A percentile compares a stretch with the other conserved stretches of the same genome.
These are phyloP conservation scores for Aurelia coerulea DNA, from an alignment of 30 jellyfish, hydroid and myxozoan genomes.

Conservation along the genomic window DNA sequence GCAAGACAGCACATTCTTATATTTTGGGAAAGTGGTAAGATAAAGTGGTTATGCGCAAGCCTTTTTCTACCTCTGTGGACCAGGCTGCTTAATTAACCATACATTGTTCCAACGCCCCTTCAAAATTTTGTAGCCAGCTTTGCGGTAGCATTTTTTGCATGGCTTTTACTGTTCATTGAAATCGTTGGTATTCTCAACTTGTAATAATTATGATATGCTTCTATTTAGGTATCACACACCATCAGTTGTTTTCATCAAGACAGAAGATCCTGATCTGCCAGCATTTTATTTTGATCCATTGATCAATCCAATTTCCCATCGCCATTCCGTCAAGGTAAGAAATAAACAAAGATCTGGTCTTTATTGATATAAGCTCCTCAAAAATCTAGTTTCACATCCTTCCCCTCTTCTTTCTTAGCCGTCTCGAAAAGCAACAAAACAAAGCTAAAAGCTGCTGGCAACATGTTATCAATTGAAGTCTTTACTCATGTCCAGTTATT, in stretches of 20 bases:
- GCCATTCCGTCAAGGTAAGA: conserved; percentile 90
- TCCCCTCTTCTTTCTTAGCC: too few species aligned
- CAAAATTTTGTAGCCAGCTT: too few species aligned
- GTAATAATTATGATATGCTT: neutral
- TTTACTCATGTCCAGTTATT: too few species aligned
- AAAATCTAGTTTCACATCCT: too few species aligned
- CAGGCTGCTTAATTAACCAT: conserved; percentile 64
- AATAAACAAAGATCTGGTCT: too few species aligned
- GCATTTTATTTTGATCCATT: conserved; percentile 98
- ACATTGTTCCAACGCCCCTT: neutral
- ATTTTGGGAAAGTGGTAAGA: conserved; percentile 91
- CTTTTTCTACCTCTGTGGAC: neutral
- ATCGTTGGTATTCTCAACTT: too few species aligned
- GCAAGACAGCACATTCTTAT: conserved; percentile 5
- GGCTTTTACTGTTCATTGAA: too few species aligned
- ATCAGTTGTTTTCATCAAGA: conserved; percentile 95
- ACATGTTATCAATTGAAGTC: too few species aligned
- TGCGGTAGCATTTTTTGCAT: too few species aligned
- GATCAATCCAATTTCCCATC: conserved; percentile 97
- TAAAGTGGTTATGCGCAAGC: conserved; percentile 57
- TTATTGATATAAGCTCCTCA: too few species aligned
- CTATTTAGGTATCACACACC: conserved; percentile 96
- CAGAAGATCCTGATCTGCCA: conserved; percentile 99
- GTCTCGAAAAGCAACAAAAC: too few species aligned
- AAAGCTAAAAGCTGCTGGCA: too few species aligned